phyloP scores from a whole-genome alignment of 2,797 vertebrate genomes.

The Rousettus madagascariensis region DNA sequence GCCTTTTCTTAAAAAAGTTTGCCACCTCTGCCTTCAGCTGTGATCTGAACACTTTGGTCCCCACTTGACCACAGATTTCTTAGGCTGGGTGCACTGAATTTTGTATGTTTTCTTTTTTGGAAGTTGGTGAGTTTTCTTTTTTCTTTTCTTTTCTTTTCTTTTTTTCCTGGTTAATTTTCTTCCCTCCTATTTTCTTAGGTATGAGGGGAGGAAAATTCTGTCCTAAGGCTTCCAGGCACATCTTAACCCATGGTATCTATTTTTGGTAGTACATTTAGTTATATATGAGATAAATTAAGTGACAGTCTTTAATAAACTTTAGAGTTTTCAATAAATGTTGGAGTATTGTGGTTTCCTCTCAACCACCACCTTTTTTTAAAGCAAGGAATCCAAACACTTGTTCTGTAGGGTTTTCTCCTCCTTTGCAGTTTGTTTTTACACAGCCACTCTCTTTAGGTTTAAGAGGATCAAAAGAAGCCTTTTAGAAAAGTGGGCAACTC shows the following conservation, averaged over 20 bases:
- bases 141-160: background rate
- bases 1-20: too few relatives aligned
- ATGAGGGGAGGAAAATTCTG: background rate
- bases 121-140: background rate
- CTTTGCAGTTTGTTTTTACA: background rate
- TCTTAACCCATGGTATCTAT: background rate
- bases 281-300: background rate
- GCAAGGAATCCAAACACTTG: background rate
- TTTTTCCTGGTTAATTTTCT: background rate
- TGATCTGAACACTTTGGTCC: background rate
- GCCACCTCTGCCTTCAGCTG: background rate
- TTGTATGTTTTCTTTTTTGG: background rate
- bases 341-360: background rate
- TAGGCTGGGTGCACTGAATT: background rate
- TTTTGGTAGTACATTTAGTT: background rate
- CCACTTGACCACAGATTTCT: background rate
- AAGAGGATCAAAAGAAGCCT: background rate
- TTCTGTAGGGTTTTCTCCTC: background rate
- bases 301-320: background rate
- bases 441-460: background rate
- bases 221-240: background rate
- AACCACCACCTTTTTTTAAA: background rate
- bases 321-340: background rate
- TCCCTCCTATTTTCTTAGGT: background rate
- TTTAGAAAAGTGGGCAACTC: background rate